A percentile compares a stretch with the other conserved stretches of the same genome.
These are phyloP conservation scores for Brachyalestes nurse DNA, from an alignment of 2,797 vertebrate species.

Conservation along the genomic window DNA sequence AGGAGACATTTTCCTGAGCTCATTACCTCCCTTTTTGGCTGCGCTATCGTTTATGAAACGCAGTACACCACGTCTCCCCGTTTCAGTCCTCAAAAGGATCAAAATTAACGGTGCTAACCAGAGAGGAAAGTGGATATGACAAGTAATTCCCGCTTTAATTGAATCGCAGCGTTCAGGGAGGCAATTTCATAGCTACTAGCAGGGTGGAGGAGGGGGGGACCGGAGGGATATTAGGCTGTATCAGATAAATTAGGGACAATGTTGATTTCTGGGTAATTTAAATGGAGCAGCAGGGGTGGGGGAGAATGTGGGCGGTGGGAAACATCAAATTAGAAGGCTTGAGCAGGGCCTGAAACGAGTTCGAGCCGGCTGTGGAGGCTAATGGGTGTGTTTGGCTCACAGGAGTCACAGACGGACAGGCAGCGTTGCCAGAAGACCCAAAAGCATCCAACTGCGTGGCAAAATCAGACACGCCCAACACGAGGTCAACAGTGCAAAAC, in stretches of 20 bases:
- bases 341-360: constrained; percentile 29
- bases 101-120: constrained; percentile 71
- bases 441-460: background rate
- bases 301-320: constrained; percentile 19
- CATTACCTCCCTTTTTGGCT: constrained; percentile 68
- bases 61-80: constrained; percentile 68
- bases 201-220: constrained; percentile 54
- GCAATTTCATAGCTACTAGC: constrained; percentile 68
- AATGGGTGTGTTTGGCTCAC: background rate
- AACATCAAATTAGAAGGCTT: constrained; percentile 24
- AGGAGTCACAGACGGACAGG: background rate
- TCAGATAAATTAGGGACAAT: constrained; percentile 75
- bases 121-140: constrained; percentile 78
- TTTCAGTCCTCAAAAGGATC: constrained; percentile 71
- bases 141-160: constrained; percentile 79
- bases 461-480: background rate
- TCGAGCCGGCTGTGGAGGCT: background rate
- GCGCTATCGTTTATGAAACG: constrained; percentile 72
- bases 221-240: constrained; percentile 66
- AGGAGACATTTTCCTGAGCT: constrained; percentile 63
- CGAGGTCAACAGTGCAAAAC: background rate
- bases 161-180: constrained; percentile 63
- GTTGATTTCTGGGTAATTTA: constrained; percentile 76
- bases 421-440: background rate
- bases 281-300: constrained; percentile 2